Base-by-base conservation (phyloP, 2,888 invertebrate genomes). In the Leptinotarsa peninsularis region DNA sequence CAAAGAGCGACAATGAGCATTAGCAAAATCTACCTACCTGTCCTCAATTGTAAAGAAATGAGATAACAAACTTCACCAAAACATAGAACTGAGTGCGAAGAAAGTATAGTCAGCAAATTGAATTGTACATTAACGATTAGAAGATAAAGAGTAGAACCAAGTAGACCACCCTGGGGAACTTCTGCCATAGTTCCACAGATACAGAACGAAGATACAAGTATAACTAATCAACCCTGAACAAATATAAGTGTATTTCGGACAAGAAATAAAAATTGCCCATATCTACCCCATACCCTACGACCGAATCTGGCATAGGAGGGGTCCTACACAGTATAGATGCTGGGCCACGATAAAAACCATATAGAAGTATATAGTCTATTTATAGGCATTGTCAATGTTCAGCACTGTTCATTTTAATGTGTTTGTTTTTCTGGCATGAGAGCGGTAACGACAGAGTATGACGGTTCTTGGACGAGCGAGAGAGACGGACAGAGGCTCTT, bases 331-430 rank as follows among this genome's bases (percentile, higher is more conserved):
- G 73, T 79, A 79, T 78, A 82, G 83, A 82, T 84, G 82, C 81
- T 82, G 82, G 78, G 76, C 78, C 74, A 21, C 79, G 84, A 83
- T 83, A 83, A 69, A 56, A 86, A 84, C 87, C 86, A 85, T 87
- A 86, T 84, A 87, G 85, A 85, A 85, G 85, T 87, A 87, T 86
- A 87, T 86, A 86, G 87, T 88, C 88, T 88, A 88, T 88, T 88
- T 88, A 88, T 88, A 88, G 88, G 88, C 88, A 88, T 88, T 88
- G 88, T 88, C 88, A 88, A 87, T 87, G 87, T 87, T 87, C 87
- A 86, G 86, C 85, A 87, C 87, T 88, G 88, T 88, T 88, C 88
- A 88, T 88, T 88, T 88, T 88, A 88, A 88, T 88, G 88, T 88
- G 88, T 88, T 88, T 88, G 88, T 88, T 88, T 88, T 88, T 87